phyloP scores from a whole-genome alignment of 1,140 invertebrate species.

The Ctenoplectra terminalis region DNA sequence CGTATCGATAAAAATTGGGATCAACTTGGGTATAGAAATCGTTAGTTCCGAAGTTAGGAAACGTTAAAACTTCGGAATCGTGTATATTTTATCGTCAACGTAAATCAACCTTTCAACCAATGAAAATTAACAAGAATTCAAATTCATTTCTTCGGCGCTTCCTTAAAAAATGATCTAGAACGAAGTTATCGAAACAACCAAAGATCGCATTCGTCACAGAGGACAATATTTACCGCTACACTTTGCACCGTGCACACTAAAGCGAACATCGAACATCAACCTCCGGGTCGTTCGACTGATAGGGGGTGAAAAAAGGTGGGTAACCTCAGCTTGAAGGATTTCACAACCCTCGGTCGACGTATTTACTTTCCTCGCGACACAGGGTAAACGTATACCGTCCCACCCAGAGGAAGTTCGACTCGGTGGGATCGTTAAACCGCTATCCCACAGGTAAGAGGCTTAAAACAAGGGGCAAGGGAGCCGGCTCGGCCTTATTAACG shows the following conservation, averaged over 20 bases:
- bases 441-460: conserved; percentile 50
- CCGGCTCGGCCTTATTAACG: conserved; percentile 41
- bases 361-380: neutral
- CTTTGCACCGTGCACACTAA: neutral
- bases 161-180: no score
- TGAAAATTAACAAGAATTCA: no score
- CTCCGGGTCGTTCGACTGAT: neutral
- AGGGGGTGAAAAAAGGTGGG: neutral
- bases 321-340: conserved; percentile 2
- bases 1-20: no score
- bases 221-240: no score
- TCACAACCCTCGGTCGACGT: neutral
- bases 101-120: no score
- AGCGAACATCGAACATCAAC: neutral
- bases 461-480: conserved; percentile 11
- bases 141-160: no score
- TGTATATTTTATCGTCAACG: no score
- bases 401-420: conserved; percentile 29
- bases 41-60: no score
- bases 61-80: no score
- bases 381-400: neutral
- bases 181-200: no score
- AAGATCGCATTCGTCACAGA: no score
- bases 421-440: conserved; percentile 41
- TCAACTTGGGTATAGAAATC: no score